Percentiles rank a stretch among this genome's conserved stretches.
Evolutionary conservation across 2,888 invertebrate species (phyloP).

Genomic region (Eupeodes luniger): DNA sequence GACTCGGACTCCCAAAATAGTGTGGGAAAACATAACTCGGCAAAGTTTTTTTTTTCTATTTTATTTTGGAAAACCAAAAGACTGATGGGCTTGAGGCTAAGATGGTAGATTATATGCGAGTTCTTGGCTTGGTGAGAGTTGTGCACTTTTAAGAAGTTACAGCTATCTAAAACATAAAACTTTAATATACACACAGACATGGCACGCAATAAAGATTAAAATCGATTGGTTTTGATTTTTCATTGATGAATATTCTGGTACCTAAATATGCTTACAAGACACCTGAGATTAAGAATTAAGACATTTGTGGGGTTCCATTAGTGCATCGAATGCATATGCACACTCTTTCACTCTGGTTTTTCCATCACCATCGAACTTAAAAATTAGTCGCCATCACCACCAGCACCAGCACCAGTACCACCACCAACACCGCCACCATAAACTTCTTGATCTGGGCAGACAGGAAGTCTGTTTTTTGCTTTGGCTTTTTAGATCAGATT

Average conservation of each 20-base stretch:
- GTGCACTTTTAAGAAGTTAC: no score
- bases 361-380: constrained; percentile 23
- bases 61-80: background rate
- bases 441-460: constrained; percentile 39
- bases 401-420: constrained; percentile 37
- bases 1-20: constrained; percentile 44
- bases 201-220: constrained; percentile 33
- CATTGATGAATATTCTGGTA: constrained; percentile 69
- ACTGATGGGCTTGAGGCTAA: constrained; percentile 22
- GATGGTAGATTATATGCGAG: constrained; percentile 14
- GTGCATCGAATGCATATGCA: constrained; percentile 7
- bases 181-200: background rate
- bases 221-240: constrained; percentile 49
- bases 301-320: constrained; percentile 49
- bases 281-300: constrained; percentile 13
- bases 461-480: constrained; percentile 59
- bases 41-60: constrained; percentile 9
- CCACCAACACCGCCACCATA: constrained; percentile 31
- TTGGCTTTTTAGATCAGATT: constrained; percentile 60
- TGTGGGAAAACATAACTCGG: constrained; percentile 70
- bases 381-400: constrained; percentile 15
- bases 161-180: constrained; percentile 4
- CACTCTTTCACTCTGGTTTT: constrained; percentile 38
- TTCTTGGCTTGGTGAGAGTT: background rate
- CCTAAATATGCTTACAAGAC: constrained; percentile 14